A percentile compares a stretch with the other conserved stretches of the same genome.
Conservation (phyloP, 2,888 invertebrate genomes). For the Cephus rjabovi region DNA sequence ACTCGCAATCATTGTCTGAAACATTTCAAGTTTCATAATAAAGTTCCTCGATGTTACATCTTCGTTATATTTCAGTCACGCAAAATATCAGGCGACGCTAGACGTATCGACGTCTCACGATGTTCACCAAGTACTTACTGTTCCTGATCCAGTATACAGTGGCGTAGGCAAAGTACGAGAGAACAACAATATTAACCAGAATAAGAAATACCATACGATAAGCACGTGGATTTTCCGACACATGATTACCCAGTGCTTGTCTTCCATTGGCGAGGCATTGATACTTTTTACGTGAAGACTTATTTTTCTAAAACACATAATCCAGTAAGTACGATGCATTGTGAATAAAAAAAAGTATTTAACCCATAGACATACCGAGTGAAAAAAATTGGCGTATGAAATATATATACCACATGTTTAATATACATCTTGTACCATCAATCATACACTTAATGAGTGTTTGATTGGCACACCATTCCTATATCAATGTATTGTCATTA, state of each 20-base stretch:
- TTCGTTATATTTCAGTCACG: not conserved
- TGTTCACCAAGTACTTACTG: conserved; percentile 33
- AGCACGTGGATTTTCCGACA: conserved; percentile 30
- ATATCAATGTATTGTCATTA: too few relatives aligned
- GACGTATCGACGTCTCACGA: not conserved
- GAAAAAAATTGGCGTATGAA: too few relatives aligned
- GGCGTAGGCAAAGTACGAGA: conserved; percentile 52
- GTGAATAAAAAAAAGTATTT: conserved; percentile 3
- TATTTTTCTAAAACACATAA: conserved; percentile 20
- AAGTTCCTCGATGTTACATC: not conserved
- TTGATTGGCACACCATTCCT: too few relatives aligned
- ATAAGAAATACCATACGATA: conserved; percentile 31
- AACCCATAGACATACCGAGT: not conserved
- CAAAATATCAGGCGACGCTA: not conserved
- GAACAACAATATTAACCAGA: conserved; percentile 40
- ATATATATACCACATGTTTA: too few relatives aligned
- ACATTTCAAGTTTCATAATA: conserved; percentile 3
- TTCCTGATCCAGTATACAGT: conserved; percentile 48
- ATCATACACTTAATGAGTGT: too few relatives aligned
- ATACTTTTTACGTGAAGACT: conserved; percentile 15
- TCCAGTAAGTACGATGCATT: not conserved
- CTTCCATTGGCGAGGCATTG: conserved; percentile 16
- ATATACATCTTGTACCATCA: too few relatives aligned
- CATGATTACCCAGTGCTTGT: conserved; percentile 27
- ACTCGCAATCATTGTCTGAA: conserved; percentile 36